Conservation (phyloP, 2,888 invertebrate species). For the Megalurothrips usitatus region DNA sequence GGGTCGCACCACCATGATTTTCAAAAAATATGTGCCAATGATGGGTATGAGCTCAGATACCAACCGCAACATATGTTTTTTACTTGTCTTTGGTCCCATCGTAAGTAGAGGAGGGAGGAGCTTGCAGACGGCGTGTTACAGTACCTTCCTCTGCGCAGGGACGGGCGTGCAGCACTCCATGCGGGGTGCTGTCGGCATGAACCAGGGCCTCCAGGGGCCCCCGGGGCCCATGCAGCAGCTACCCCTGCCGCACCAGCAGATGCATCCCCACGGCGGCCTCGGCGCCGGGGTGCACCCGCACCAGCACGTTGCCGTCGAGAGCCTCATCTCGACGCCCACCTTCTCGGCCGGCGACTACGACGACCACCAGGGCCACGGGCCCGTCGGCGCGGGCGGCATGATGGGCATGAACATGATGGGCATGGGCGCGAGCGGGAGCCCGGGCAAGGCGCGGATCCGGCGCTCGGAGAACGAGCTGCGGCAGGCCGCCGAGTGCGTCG, state of each 20-base stretch:
- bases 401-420: not conserved
- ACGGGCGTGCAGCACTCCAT: not conserved
- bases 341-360: constrained; percentile 11
- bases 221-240: not conserved
- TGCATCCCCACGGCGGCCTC: not conserved
- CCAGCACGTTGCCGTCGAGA: not conserved
- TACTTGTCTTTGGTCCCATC: no score
- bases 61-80: no score
- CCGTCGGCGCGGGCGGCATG: not conserved
- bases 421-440: not conserved
- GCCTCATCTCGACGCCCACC: constrained; percentile 14
- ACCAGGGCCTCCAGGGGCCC: not conserved
- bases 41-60: no score
- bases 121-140: not conserved
- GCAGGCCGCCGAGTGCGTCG: constrained; percentile 66
- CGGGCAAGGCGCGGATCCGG: constrained; percentile 34
- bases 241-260: not conserved
- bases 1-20: no score
- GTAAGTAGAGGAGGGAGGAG: no score
- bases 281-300: not conserved
- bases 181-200: no score
- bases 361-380: not conserved
- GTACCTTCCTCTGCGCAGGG: not conserved
- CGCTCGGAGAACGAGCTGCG: constrained; percentile 37
- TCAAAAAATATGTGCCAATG: no score